Conservation (phyloP, 2,113 vertebrate genomes). For the Nipponia nippon region DNA sequence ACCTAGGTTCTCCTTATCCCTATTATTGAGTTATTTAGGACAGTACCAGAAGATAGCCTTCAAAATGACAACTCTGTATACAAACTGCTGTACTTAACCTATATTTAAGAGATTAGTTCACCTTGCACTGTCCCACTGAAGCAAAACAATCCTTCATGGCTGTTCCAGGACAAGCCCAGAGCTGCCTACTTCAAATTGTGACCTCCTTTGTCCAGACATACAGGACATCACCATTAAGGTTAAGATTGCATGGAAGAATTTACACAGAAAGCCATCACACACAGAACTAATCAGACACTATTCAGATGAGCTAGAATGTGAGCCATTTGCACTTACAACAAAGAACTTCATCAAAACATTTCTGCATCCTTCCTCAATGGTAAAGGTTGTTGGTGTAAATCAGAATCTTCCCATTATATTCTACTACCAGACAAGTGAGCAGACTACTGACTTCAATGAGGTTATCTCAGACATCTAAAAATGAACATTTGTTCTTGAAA, state of each 20-base stretch:
- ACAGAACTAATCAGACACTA: not conserved
- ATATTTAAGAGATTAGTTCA: not conserved
- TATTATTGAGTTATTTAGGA: not conserved
- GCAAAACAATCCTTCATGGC: not conserved
- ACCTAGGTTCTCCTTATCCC: not conserved
- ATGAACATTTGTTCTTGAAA: not conserved
- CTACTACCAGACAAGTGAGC: not conserved
- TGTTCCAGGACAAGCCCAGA: not conserved
- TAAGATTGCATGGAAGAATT: not conserved
- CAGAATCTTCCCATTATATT: not conserved
- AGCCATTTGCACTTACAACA: not conserved
- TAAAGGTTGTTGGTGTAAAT: not conserved
- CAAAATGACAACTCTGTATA: not conserved
- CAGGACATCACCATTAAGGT: not conserved
- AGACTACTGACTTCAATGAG: not conserved
- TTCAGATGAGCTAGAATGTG: not conserved
- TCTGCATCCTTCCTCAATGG: not conserved
- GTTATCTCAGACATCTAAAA: not conserved
- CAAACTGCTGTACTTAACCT: not conserved
- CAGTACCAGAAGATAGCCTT: not conserved
- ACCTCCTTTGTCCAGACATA: not conserved
- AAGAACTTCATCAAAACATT: not conserved
- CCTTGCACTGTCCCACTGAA: not conserved
- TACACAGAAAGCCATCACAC: not conserved
- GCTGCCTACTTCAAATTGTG: not conserved